A percentile compares a stretch with the other conserved stretches of the same genome.
phyloP scores from a whole-genome alignment of 2,888 invertebrate genomes.

The Polyommatus iphigenia region DNA sequence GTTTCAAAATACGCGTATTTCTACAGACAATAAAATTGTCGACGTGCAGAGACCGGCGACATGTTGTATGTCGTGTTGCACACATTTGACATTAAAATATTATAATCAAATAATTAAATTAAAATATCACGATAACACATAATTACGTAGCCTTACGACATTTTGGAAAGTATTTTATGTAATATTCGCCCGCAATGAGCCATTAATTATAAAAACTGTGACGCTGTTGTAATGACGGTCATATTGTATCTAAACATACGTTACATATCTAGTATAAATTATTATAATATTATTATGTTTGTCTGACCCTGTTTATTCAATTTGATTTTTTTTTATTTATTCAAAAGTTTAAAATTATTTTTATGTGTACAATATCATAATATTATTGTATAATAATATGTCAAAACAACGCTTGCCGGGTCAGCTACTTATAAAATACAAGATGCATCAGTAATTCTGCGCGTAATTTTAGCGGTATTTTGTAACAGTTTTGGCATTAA shows the following conservation, averaged over 20 bases:
- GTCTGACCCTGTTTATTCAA: no score
- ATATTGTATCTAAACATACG: background rate
- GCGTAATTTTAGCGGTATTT: constrained; percentile 1
- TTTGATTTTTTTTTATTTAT: no score
- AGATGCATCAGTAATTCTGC: background rate
- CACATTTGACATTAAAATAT: constrained; percentile 10
- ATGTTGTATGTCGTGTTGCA: background rate
- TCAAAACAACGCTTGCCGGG: no score
- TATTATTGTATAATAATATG: no score
- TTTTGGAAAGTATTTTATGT: constrained; percentile 10
- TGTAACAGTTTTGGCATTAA: background rate
- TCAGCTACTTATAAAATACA: background rate
- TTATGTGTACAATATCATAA: no score
- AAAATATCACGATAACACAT: background rate
- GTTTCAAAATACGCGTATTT: no score
- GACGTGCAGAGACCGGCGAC: background rate
- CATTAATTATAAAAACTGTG: constrained; percentile 7
- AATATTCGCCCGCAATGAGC: background rate
- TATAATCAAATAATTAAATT: constrained; percentile 14
- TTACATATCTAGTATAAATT: no score
- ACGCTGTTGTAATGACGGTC: background rate
- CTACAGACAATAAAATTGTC: background rate
- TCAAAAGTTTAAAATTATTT: no score
- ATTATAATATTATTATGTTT: no score
- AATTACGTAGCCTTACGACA: background rate